A percentile compares a stretch with the other conserved stretches of the same genome.
Evolutionary conservation across 2,113 vertebrate species (phyloP).

Genomic region (Odobenus rosmarus): DNA sequence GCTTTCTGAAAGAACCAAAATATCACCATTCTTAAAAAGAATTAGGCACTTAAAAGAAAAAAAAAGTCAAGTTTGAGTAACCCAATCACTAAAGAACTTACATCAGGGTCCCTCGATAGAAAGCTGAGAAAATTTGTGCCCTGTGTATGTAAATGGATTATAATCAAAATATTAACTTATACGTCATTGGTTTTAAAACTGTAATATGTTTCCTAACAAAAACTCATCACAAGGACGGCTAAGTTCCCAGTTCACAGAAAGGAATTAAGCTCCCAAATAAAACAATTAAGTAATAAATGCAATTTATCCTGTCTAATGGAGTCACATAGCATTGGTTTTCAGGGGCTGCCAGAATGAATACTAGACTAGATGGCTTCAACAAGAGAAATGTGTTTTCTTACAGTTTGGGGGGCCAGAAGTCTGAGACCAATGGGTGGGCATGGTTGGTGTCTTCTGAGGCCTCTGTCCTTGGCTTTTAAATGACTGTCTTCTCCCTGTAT

Average conservation of each 20-base stretch:
- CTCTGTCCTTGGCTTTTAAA: background rate
- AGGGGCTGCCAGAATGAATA: background rate
- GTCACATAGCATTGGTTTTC: background rate
- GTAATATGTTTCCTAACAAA: background rate
- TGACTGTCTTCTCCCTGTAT: background rate
- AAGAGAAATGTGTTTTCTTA: slow-evolving; percentile 21
- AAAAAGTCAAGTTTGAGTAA: background rate
- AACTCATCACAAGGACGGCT: background rate
- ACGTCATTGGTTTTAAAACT: background rate
- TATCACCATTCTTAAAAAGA: background rate
- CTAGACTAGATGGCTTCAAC: background rate
- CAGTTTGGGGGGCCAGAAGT: background rate
- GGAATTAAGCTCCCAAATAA: background rate
- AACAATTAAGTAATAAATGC: background rate
- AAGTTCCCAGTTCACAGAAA: background rate
- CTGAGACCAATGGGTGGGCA: background rate
- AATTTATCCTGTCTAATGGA: background rate
- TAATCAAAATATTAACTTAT: background rate
- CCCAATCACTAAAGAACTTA: background rate
- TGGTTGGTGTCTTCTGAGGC: background rate
- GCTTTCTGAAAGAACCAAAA: background rate
- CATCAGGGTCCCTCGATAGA: background rate
- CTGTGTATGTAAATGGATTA: background rate
- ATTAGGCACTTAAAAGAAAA: background rate
- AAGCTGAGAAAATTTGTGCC: background rate